Evolutionary conservation across 1,140 invertebrate genomes (phyloP).

Genomic region (Psilanteris sp.): DNA sequence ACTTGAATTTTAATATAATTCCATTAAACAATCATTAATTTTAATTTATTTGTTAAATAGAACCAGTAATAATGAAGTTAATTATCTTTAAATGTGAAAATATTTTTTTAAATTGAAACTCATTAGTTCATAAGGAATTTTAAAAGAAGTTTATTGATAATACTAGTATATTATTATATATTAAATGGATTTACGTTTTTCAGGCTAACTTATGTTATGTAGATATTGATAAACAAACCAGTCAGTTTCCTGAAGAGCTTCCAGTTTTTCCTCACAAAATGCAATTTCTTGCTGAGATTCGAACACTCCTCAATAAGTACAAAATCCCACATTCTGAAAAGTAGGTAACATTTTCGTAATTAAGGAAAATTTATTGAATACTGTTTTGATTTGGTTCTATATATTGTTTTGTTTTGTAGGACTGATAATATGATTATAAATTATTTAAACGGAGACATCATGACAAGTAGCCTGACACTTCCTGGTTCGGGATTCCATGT

Average conservation of each 20-base stretch:
- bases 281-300: conserved; percentile 92
- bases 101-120: too few species aligned
- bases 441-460: conserved; percentile 80
- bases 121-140: too few species aligned
- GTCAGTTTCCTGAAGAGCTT: conserved; percentile 97
- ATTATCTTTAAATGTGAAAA: too few species aligned
- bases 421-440: conserved; percentile 80
- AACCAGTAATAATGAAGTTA: too few species aligned
- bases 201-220: conserved; percentile 95
- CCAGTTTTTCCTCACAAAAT: conserved; percentile 94
- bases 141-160: too few species aligned
- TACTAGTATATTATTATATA: too few species aligned
- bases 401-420: conserved; percentile 78
- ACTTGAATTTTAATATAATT: too few species aligned
- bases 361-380: too few species aligned
- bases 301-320: conserved; percentile 88
- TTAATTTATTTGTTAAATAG: too few species aligned
- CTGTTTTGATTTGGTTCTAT: not conserved
- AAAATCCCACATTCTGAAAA: conserved; percentile 80
- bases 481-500: conserved; percentile 78
- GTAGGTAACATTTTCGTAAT: conserved; percentile 63
- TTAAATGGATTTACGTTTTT: conserved; percentile 63
- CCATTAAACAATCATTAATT: too few species aligned
- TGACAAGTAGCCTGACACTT: conserved; percentile 81
- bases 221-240: conserved; percentile 94